Conservation (phyloP, 2,797 vertebrate species). For the Crypturellus tataupa region DNA sequence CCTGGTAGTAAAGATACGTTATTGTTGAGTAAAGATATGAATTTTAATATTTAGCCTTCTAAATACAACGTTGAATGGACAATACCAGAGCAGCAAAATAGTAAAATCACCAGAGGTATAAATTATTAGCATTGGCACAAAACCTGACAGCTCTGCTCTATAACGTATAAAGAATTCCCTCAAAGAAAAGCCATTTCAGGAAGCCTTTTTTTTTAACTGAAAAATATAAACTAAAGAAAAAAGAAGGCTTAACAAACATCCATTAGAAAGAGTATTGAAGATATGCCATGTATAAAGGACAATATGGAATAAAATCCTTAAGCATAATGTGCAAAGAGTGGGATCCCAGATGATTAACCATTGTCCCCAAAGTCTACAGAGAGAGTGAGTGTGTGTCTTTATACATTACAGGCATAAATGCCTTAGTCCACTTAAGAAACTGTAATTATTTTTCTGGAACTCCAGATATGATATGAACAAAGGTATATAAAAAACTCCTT, state of each 20-base stretch:
- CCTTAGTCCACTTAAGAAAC: not conserved
- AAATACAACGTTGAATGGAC: not conserved
- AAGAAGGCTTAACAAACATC: not conserved
- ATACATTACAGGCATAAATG: not conserved
- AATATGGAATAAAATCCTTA: not conserved
- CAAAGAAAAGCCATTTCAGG: not conserved
- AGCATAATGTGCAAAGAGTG: not conserved
- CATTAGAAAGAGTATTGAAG: not conserved
- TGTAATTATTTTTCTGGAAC: not conserved
- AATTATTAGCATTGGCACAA: not conserved
- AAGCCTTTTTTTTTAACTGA: not conserved
- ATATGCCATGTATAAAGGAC: not conserved
- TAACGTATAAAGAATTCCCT: not conserved
- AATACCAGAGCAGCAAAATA: not conserved
- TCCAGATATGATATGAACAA: not conserved
- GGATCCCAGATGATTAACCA: not conserved
- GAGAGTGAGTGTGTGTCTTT: not conserved
- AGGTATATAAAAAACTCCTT: not conserved
- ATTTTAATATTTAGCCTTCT: not conserved
- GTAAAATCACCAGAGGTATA: not conserved
- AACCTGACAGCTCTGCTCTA: not conserved
- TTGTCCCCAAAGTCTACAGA: not conserved
- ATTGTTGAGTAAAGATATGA: accelerated
- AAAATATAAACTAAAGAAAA: not conserved
- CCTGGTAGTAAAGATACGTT: not conserved